These are phyloP conservation scores for Urocynchramus pylzowi DNA, from an alignment of 2,113 vertebrate species.

Conservation along the genomic window DNA sequence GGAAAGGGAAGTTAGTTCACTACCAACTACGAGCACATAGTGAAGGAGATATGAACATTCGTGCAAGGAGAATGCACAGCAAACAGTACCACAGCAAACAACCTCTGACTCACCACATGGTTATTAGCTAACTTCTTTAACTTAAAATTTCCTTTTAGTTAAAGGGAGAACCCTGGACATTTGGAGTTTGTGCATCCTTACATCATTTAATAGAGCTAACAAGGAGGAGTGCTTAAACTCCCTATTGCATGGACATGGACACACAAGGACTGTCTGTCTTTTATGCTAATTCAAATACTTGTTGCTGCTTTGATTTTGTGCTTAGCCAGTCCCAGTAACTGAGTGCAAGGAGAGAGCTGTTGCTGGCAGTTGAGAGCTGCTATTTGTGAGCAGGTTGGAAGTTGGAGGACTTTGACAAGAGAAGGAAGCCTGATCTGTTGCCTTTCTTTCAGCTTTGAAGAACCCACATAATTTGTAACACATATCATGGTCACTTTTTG, in stretches of 20 bases:
- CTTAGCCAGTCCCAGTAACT: not conserved
- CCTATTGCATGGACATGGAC: not conserved
- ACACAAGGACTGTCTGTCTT: not conserved
- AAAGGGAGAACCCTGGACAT: not conserved
- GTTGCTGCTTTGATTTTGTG: not conserved
- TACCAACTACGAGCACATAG: too few relatives aligned
- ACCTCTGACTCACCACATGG: not conserved
- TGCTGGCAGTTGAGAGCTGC: not conserved
- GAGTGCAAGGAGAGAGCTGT: not conserved
- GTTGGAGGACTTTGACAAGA: not conserved
- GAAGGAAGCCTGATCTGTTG: not conserved
- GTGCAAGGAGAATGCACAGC: not conserved
- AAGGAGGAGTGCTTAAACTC: not conserved
- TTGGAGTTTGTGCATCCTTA: not conserved
- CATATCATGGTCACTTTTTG: not conserved
- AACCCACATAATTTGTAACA: not conserved
- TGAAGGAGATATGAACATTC: not conserved
- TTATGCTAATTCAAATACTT: not conserved
- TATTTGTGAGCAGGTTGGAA: not conserved
- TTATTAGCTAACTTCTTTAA: conserved; percentile 11
- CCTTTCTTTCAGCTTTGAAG: not conserved
- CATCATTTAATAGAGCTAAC: not conserved
- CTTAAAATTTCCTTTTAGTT: not conserved
- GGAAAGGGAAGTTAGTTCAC: not conserved
- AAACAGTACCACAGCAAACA: not conserved